Evolutionary conservation across 2,888 invertebrate genomes (phyloP), one percentile per base, ranked within the genome.

Genomic region (Clepsis dumicolana): DNA sequence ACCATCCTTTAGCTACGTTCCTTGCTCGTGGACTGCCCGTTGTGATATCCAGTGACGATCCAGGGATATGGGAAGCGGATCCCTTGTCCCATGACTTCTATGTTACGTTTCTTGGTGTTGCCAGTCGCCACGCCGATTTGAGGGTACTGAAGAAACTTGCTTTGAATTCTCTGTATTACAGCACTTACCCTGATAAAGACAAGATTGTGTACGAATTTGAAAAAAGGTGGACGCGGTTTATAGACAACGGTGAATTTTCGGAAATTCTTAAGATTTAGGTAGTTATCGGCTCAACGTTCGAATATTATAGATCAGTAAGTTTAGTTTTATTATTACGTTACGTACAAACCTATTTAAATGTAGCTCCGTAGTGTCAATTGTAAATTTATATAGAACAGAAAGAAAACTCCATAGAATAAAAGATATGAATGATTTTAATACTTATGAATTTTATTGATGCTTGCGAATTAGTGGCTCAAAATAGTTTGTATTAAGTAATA

Each of bases 41-140:
- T 0, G 96, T 97, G 0, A 87, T 97, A 62, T 96, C 96, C 0
- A 96, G 96, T 76, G 97, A 97, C 77, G 97, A 97, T 82, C 97
- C 97, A 0, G 96, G 96, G 0, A 94, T 96, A 8, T 97, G 97
- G 97, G 95, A 95, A 0, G 95, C 96, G 0, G 93, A 94, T n/a
- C 97, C 96, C 0, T 79, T 97, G 7, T 96, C 96, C 18, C 96
- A 97, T 76, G 97, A 98, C 80, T 96, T 96, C 81, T 97, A 97
- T 80, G 94, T 96, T n/a, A 94, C 96, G 0, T 97, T 97, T 77
- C 90, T 97, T 80, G 97, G 96, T 0, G 95, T 97, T 54, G 96
- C 97, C 10, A 96, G 96, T 41, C 90, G 94, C 21, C 94, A 94
- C 65, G 94, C 96, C 0, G 97, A 97, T 78, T 82, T 97, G 61